These are phyloP conservation scores for Gasterosteus aculeatus DNA, from an alignment of 2,113 vertebrate genomes.

Conservation along the genomic window DNA sequence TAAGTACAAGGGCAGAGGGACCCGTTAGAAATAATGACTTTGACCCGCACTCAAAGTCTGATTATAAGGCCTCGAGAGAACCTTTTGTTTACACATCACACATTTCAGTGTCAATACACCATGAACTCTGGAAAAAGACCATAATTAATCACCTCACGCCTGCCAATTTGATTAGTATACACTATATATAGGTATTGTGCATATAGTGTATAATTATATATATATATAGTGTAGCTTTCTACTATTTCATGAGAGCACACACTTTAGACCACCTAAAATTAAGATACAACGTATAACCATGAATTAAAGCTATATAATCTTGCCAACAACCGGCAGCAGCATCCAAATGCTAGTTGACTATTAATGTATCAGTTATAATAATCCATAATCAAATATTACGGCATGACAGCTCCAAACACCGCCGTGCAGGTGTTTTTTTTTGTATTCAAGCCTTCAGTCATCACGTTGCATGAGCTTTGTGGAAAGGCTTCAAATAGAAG, in stretches of 20 bases:
- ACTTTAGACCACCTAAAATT: neutral
- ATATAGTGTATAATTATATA: too few relatives aligned
- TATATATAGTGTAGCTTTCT: too few relatives aligned
- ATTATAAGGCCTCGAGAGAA: constrained; percentile 54
- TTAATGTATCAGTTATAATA: neutral
- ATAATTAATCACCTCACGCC: too few relatives aligned
- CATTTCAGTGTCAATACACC: constrained; percentile 31
- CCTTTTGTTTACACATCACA: constrained; percentile 54
- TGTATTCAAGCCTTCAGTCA: neutral
- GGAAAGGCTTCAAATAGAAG: neutral
- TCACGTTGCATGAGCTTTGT: neutral
- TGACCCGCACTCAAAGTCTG: constrained; percentile 65
- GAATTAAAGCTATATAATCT: neutral
- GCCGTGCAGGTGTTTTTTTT: neutral
- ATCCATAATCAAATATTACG: neutral
- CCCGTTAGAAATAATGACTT: constrained; percentile 67
- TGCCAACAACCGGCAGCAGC: neutral
- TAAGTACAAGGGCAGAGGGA: constrained; percentile 56
- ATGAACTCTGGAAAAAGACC: neutral
- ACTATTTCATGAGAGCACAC: too few relatives aligned
- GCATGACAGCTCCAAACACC: constrained; percentile 4
- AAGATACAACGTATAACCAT: neutral
- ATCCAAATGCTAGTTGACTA: neutral
- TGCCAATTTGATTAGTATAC: too few relatives aligned
- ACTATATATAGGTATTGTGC: too few relatives aligned